Evolutionary conservation across 1,140 invertebrate species (phyloP).

Genomic region (Zaprionus africanus): DNA sequence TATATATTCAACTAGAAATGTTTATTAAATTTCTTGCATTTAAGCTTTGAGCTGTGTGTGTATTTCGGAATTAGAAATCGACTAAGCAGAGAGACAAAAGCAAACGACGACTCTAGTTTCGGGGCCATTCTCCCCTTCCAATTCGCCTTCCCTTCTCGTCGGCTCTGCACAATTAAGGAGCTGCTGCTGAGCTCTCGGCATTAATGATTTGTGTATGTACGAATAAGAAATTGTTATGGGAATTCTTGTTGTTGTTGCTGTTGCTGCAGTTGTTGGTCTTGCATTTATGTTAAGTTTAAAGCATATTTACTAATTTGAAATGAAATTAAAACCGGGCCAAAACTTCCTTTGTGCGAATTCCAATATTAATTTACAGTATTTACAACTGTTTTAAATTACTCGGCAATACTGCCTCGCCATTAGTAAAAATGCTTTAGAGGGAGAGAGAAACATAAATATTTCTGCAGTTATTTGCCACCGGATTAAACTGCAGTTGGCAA

Average conservation of each 20-base stretch:
- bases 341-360: not conserved
- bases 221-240: slow-evolving; percentile 9
- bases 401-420: no score
- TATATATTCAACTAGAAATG: slow-evolving; percentile 75
- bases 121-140: no score
- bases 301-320: not conserved
- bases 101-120: slow-evolving; percentile 40
- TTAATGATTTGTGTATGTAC: not conserved
- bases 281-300: not conserved
- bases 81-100: slow-evolving; percentile 18
- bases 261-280: not conserved
- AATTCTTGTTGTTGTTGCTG: not conserved
- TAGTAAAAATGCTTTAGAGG: no score
- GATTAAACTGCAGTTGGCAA: not conserved
- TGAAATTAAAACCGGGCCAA: not conserved
- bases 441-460: no score
- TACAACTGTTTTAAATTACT: not conserved
- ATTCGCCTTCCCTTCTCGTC: not conserved
- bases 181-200: not conserved
- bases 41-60: slow-evolving; percentile 62
- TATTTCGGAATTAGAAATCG: slow-evolving; percentile 58
- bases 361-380: not conserved
- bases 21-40: slow-evolving; percentile 82
- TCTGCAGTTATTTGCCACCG: no score
- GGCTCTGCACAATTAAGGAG: not conserved